Base-by-base conservation (phyloP, 2,888 invertebrate genomes). In the Ophraella communa region DNA sequence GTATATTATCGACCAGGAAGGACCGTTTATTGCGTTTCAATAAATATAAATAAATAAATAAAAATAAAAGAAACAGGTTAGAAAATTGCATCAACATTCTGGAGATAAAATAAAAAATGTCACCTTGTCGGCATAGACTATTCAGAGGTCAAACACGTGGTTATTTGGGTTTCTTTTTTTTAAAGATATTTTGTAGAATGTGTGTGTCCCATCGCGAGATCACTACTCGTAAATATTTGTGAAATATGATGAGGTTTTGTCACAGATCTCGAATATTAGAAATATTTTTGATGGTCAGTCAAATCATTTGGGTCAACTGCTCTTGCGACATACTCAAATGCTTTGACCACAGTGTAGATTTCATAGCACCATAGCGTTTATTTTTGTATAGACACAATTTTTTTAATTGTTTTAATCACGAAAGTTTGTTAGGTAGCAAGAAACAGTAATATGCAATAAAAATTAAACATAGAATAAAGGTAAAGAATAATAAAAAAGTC, bases 91-190 rank as follows among this genome's bases (percentile, higher is more conserved):
- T 59, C 51, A 53, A 44, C 52, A 44, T 21, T 52, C 53, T 44
- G 52, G 52, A 60, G 52, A 60, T 60, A 45, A 44, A 56, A 56
- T 62, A 71, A 71, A 70, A 27, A 70, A 65, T 71, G 69, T 71
- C 71, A 71, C 66, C 68, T 65, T 61, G 65, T 42, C 64, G 60
- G 58, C 63, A 60, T 65, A 62, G 55, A 66, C 59, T 67, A 39
- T 39, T 44, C 64, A 62, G 69, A 70, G 70, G 71, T 71, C 71
- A 70, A 42, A 68, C 70, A 71, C 70, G 70, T 69, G 70, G 71
- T 64, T 44, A 64, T 67, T 65, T 62, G 57, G 68, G 60, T 66
- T 66, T 69, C 64, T 60, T 68, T 67, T 27, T 59, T 66, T 67
- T 70, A 56, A 66, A 55, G 65, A n/a, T n/a, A 71, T 69, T 67